Base-by-base conservation (phyloP, 2,113 vertebrate species). In the Poicephalus meyeri region DNA sequence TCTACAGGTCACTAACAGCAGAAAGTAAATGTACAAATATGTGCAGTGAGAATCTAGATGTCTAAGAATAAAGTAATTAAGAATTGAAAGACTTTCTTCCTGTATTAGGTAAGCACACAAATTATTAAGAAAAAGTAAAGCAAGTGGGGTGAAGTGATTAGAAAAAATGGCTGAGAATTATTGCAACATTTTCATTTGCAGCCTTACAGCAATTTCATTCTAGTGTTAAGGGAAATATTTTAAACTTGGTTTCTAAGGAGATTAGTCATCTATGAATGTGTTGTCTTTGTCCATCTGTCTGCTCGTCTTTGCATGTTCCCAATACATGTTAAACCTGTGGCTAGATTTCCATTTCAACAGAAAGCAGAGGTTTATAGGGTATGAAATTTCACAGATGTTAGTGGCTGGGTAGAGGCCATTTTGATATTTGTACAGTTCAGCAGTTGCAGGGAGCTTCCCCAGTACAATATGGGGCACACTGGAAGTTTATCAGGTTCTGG, bases 21-120 rank as follows among this genome's bases (percentile, higher is more conserved):
- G 58, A 81, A 81, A 65, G n/a, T 47, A 39, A 64, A 44, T 28
- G 35, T 8, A 11, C 33, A 58, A 23, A n/a, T 58, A 58, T 10
- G 56, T 31, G 13, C 66, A 31, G 29, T 37, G 18, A 66, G 50
- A 73, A 31, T 0, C 0, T 24, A 49, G 1, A 2, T 49, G 25
- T 63, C 41, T 56, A 35, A 65, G 64, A 81, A 70, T 55, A 46
- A 89, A 39, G 13, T 56, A 47, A 35, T 16, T 28, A 58, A 25
- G 37, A 80, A 61, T 53, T 26, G 56, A 33, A 87, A 84, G 66
- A 24, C 12, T 56, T 47, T 63, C 15, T 26, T 13, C 11, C 44
- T 65, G 47, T 23, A 37, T 20, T 73, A n/a, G 7, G 10, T 72
- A 87, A 78, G 29, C 19, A 46, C 19, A 60, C 9, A 80, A 58